Conservation (phyloP, 2,888 invertebrate genomes). For the Xanthia togata region DNA sequence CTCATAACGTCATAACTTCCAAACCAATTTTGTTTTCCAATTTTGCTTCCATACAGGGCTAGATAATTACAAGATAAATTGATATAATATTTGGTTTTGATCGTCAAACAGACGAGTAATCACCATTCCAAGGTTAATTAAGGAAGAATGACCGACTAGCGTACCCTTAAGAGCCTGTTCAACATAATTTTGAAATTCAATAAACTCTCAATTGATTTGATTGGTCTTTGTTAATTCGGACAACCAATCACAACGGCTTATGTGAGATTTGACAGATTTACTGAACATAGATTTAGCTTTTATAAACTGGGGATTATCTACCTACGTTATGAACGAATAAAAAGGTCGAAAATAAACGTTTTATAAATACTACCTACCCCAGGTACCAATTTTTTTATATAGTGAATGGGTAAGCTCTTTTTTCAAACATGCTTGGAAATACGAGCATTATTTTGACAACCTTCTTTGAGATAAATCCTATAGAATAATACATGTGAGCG, state of each 20-base stretch:
- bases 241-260: slow-evolving; percentile 3
- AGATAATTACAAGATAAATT: too few relatives aligned
- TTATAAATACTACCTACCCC: neutral
- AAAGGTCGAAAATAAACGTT: neutral
- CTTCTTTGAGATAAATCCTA: too few relatives aligned
- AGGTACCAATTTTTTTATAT: neutral
- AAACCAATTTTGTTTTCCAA: too few relatives aligned
- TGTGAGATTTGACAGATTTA: slow-evolving; percentile 10
- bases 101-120: too few relatives aligned
- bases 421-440: too few relatives aligned
- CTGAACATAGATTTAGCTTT: neutral
- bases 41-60: too few relatives aligned
- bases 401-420: neutral
- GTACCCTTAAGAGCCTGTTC: neutral
- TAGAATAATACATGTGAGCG: too few relatives aligned
- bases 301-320: neutral
- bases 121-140: too few relatives aligned
- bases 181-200: neutral
- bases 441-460: too few relatives aligned
- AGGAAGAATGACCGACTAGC: too few relatives aligned
- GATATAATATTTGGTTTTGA: too few relatives aligned
- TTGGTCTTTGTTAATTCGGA: slow-evolving; percentile 11
- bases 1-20: too few relatives aligned
- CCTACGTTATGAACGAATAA: neutral
- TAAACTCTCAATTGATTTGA: slow-evolving; percentile 17